Base-by-base conservation (phyloP, 2,888 invertebrate genomes). In the Pandemis heparana region DNA sequence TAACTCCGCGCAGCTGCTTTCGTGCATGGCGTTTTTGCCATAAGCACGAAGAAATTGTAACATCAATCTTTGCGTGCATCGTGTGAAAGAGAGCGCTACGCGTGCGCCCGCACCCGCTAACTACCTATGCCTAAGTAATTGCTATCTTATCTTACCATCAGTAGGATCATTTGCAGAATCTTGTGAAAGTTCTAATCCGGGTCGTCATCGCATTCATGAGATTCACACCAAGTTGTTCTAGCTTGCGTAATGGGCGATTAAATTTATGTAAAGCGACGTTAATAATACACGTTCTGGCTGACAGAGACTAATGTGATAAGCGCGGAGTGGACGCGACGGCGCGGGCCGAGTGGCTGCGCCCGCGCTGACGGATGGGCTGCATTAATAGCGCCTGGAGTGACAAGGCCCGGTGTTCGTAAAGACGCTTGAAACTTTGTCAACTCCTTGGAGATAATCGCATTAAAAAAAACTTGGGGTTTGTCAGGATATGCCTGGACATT, bases 141-240 rank as follows among this genome's bases (percentile, higher is more conserved):
- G 60, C 59, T 48, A 10, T 59, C 46, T 59, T 68, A 73, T 73
- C 73, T 53, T n/a, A 38, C 43, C 16, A 71, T 71, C 71, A 43
- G 59, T 60, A 67, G 60, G 62, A 41, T 62, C 62, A 48, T 65
- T 72, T 64, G 68, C 53, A 71, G 59, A 48, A 51, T 60, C 65
- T 61, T 73, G 73, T 73, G 73, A 73, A 73, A 73, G 68, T 68
- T 46, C 59, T 69, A 73, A 73, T 73, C 73, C 73, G 63, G 73
- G 68, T 73, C 59, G 23, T 63, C 72, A 68, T 72, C 71, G 64
- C 60, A 60, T 60, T 60, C 23, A 10, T 9, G 32, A 32, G 64
- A 64, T 48, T 48, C 64, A 65, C 60, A 32, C 43, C 59, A 66
- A 32, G 41, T 18, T 10, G 43, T 67, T 56, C 56, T 67, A 16